Evolutionary conservation across 2,888 invertebrate species (phyloP).

Genomic region (Trachelus iudaicus): DNA sequence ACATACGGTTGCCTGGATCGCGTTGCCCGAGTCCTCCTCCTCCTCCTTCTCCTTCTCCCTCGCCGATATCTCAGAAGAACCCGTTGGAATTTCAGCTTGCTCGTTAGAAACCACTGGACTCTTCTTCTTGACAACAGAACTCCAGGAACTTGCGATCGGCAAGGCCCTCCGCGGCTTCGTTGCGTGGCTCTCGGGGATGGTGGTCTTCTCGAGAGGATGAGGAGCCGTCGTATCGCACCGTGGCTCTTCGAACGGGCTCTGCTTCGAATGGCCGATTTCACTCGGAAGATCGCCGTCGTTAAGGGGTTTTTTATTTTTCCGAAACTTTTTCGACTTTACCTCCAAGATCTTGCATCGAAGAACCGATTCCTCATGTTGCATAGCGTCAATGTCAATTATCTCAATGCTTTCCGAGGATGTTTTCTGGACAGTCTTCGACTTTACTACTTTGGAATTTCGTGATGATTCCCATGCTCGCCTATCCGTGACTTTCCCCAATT

Average conservation of each 20-base stretch:
- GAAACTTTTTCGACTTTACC: conserved; percentile 40
- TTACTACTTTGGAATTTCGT: conserved; percentile 3
- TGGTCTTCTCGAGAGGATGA: conserved; percentile 21
- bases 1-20: too few species aligned
- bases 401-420: conserved; percentile 38
- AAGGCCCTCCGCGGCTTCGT: too few species aligned
- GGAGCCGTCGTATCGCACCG: conserved; percentile 14
- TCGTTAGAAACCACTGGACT: background rate
- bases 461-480: background rate
- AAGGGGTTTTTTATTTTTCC: conserved; percentile 35
- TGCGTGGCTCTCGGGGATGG: background rate
- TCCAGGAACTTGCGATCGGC: conserved; percentile 32
- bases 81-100: background rate
- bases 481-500: background rate
- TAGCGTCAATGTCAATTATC: conserved; percentile 57
- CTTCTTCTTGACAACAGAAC: conserved; percentile 35
- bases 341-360: conserved; percentile 52
- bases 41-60: too few species aligned
- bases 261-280: background rate
- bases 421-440: background rate
- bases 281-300: background rate
- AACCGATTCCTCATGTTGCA: conserved; percentile 44
- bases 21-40: too few species aligned
- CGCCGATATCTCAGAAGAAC: too few species aligned
- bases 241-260: too few species aligned